These are phyloP conservation scores for Aeoliscus strigatus DNA, from an alignment of 2,797 vertebrate genomes.

Conservation along the genomic window DNA sequence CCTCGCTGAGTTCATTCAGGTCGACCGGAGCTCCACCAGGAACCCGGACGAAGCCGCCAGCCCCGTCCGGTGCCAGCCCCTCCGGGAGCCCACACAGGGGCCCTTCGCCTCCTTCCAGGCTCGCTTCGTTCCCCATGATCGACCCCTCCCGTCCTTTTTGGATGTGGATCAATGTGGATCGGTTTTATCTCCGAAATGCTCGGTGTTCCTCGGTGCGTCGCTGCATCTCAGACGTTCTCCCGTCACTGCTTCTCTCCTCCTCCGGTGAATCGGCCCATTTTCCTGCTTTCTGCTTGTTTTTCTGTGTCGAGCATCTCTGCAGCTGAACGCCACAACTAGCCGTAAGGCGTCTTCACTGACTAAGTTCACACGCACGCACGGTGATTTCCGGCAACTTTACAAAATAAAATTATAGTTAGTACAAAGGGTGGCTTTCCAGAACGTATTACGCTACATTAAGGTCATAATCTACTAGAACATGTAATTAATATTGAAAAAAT, in stretches of 20 bases:
- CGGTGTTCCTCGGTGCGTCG: constrained; percentile 26
- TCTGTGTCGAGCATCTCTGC: constrained; percentile 66
- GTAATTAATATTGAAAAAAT: too few species aligned
- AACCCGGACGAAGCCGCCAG: constrained; percentile 76
- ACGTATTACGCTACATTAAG: too few species aligned
- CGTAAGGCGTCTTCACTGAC: constrained; percentile 49
- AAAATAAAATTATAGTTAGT: constrained; percentile 39
- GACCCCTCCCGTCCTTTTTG: constrained; percentile 59
- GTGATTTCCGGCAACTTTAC: constrained; percentile 35
- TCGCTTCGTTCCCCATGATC: constrained; percentile 96
- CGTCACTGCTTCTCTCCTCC: neutral
- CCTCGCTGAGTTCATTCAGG: constrained; percentile 86
- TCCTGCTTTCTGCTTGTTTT: constrained; percentile 43
- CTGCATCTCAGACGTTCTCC: constrained; percentile 49
- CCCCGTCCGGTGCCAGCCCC: constrained; percentile 78
- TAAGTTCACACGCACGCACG: constrained; percentile 2
- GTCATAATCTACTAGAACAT: too few species aligned
- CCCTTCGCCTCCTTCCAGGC: constrained; percentile 86
- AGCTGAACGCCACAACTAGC: constrained; percentile 56
- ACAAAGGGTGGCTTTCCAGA: too few species aligned
- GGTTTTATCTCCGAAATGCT: constrained; percentile 51
- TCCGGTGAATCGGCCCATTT: constrained; percentile 10
- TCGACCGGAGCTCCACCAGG: constrained; percentile 83
- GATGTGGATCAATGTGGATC: constrained; percentile 6
- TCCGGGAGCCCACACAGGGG: constrained; percentile 74